These are phyloP conservation scores for Corythoichthys intestinalis DNA, from an alignment of 2,113 vertebrate species.

Conservation along the genomic window DNA sequence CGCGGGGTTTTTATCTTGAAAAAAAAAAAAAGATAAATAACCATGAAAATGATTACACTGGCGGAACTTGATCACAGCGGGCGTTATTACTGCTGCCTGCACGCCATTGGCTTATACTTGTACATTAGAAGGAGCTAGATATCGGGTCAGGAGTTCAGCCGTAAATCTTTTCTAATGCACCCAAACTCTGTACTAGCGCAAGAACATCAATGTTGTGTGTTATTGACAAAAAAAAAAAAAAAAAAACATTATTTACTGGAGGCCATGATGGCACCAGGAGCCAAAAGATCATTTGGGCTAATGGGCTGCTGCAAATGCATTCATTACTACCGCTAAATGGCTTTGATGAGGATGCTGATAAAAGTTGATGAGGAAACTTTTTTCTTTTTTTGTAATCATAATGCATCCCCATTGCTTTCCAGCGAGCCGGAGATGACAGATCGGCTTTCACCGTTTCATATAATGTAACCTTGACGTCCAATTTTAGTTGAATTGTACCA, in stretches of 20 bases:
- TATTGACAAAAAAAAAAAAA: slow-evolving; percentile 28
- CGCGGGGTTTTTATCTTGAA: slow-evolving; percentile 31
- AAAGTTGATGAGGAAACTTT: slow-evolving; percentile 20
- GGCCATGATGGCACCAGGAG: slow-evolving; percentile 34
- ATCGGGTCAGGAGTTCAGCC: slow-evolving; percentile 43
- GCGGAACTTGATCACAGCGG: slow-evolving; percentile 32
- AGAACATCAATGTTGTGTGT: slow-evolving; percentile 41
- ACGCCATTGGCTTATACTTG: slow-evolving; percentile 21
- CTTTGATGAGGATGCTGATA: slow-evolving; percentile 42
- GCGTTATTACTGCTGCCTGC: slow-evolving; percentile 34
- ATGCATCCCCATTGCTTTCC: background rate
- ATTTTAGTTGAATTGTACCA: background rate
- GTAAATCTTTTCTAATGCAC: slow-evolving; percentile 24
- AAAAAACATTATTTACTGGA: slow-evolving; percentile 26
- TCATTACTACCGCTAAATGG: slow-evolving; percentile 47
- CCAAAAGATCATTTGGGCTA: slow-evolving; percentile 48
- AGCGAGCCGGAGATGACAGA: background rate
- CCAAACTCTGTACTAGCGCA: slow-evolving; percentile 11
- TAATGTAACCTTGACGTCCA: background rate
- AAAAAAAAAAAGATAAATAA: slow-evolving; percentile 42
- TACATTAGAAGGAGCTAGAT: slow-evolving; percentile 26
- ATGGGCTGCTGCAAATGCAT: slow-evolving; percentile 42
- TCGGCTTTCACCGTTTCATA: background rate
- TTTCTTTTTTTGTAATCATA: slow-evolving; percentile 24
- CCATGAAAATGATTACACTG: slow-evolving; percentile 52